Conservation (phyloP, 2,113 vertebrate genomes). For the Delphinus delphis region DNA sequence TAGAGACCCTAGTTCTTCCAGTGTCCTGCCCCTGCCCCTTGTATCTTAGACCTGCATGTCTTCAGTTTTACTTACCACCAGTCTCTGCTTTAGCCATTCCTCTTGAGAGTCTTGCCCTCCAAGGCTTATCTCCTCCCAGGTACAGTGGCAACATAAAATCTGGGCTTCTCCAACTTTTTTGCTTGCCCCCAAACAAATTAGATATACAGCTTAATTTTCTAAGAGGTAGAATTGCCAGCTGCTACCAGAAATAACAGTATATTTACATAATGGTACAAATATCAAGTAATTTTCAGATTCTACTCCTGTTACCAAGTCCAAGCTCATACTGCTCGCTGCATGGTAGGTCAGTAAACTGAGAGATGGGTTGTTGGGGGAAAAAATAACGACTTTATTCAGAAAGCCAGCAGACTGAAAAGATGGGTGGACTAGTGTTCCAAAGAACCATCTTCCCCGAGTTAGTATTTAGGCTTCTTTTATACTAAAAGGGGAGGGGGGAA, state of each 20-base stretch:
- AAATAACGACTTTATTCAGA: background rate
- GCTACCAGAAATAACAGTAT: background rate
- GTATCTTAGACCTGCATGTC: background rate
- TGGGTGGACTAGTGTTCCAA: background rate
- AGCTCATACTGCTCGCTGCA: background rate
- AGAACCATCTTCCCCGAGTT: background rate
- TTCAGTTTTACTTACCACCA: background rate
- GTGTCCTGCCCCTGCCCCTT: background rate
- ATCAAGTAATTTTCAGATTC: constrained; percentile 51
- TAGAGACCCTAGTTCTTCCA: background rate
- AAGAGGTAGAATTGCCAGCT: constrained; percentile 24
- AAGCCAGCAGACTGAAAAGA: background rate
- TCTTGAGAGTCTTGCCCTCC: background rate
- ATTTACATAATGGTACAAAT: constrained; percentile 20
- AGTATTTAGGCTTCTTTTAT: background rate
- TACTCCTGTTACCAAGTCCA: background rate
- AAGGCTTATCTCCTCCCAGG: background rate
- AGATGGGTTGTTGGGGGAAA: background rate
- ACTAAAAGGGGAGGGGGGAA: background rate
- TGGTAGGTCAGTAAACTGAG: background rate
- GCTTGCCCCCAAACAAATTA: background rate
- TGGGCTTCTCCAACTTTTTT: background rate
- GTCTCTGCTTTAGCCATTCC: background rate
- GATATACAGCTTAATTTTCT: background rate
- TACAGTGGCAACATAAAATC: background rate